Evolutionary conservation across 1,140 invertebrate species (phyloP), one percentile per base, ranked within the genome.

Genomic region (Belonocnema kinseyi): DNA sequence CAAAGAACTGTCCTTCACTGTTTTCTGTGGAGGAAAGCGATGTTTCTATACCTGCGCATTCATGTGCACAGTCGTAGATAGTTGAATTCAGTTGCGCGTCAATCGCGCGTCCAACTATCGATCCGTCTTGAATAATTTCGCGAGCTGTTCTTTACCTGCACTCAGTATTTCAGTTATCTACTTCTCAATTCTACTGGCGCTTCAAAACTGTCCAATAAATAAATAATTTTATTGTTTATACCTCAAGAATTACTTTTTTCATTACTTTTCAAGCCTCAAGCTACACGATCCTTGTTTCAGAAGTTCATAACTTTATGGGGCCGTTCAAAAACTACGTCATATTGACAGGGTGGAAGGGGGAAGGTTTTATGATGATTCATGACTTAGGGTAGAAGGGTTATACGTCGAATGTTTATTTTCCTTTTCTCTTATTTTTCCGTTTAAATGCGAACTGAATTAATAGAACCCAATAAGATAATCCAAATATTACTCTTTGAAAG

Each of bases 61-160:
- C 84, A 73, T 80, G 80, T 79, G 82, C 79, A 86, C 79, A 82
- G 85, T 82, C 73, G 76, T 80, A 82, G 84, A 86, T 85, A 86
- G 80, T 82, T 86, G 82, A 86, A 89, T 87, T 83, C 84, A 85
- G 86, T 83, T 78, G 82, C 82, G 84, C 83, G 85, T 88, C 85
- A 85, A 83, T 84, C 81, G 73, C 82, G 80, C 84, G 85, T 83
- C 82, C 83, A 85, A 87, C 80, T 89, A 89, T 89, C 86, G 87
- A 89, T 89, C 85, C 80, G 82, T 85, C 86, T 87, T 89, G 88
- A 90, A 89, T 90, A 90, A 90, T 90, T 90, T 89, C 86, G 86
- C 81, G 83, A 85, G 82, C 83, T 83, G 85, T 86, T 89, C 85
- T 89, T 88, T 86, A 83, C 85, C 82, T 88, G 85, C 83, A 86